Evolutionary conservation across 2,888 invertebrate genomes (phyloP).

Genomic region (Himalopsyche japonica): DNA sequence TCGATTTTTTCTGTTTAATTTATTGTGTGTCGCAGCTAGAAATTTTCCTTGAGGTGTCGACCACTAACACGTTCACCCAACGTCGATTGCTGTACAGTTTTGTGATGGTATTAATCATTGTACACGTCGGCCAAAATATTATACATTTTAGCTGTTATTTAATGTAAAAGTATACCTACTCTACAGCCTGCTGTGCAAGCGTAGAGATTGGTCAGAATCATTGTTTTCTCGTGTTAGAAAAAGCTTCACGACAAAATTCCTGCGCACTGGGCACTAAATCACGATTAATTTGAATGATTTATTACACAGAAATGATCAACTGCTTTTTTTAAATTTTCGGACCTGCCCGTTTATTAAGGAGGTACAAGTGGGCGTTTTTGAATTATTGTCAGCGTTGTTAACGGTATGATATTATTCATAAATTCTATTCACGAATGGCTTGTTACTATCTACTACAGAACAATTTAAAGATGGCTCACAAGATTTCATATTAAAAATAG

Average conservation of each 20-base stretch:
- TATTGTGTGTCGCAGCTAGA: too few species aligned
- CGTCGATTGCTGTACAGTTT: too few species aligned
- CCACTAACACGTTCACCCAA: too few species aligned
- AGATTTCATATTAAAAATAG: not conserved
- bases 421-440: not conserved
- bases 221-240: conserved; percentile 3
- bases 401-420: not conserved
- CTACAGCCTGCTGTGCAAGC: not conserved
- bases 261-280: conserved; percentile 26
- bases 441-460: not conserved
- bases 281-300: conserved; percentile 37
- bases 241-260: conserved; percentile 14
- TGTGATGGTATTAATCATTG: too few species aligned
- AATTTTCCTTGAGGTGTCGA: too few species aligned
- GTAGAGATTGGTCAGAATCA: not conserved
- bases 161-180: not conserved
- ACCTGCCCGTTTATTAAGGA: conserved; percentile 22
- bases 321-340: conserved; percentile 28
- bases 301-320: conserved; percentile 31
- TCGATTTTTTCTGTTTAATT: too few species aligned
- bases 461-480: not conserved
- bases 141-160: not conserved
- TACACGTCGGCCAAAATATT: too few species aligned
- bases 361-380: conserved; percentile 14
- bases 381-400: conserved; percentile 19